phyloP scores from a whole-genome alignment of 2,888 invertebrate species.

The Platynereis dumerilii region DNA sequence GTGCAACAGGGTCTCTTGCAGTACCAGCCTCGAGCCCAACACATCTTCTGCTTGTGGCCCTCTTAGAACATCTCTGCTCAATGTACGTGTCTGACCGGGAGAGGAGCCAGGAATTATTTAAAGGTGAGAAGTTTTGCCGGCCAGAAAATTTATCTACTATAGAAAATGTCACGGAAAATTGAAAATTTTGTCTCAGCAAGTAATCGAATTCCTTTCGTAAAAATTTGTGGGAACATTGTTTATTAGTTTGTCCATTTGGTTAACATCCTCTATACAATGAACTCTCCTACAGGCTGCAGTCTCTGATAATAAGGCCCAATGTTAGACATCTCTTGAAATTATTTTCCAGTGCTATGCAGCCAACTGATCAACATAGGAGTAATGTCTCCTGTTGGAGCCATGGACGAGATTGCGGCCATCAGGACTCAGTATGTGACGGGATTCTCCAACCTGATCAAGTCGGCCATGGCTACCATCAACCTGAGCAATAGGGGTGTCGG shows the following conservation, averaged over 20 bases:
- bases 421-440: conserved; percentile 13
- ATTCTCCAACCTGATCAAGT: conserved; percentile 4
- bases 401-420: conserved; percentile 45
- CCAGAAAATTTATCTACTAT: too few species aligned
- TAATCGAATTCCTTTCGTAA: too few species aligned
- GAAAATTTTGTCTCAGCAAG: too few species aligned
- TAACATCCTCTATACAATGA: too few species aligned
- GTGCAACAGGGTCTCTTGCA: background rate
- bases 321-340: too few species aligned
- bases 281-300: too few species aligned
- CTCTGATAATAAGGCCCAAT: too few species aligned
- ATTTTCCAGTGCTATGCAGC: conserved; percentile 46
- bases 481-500: background rate
- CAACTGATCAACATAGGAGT: conserved; percentile 48
- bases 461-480: conserved; percentile 5
- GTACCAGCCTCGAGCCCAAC: conserved; percentile 38
- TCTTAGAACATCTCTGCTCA: conserved; percentile 54
- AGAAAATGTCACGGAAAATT: too few species aligned
- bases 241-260: too few species aligned
- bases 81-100: conserved; percentile 46
- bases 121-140: conserved; percentile 42
- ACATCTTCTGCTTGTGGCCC: conserved; percentile 52
- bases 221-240: too few species aligned
- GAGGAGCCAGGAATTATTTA: conserved; percentile 49
- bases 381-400: conserved; percentile 47